These are phyloP conservation scores for Periophthalmodon schlosseri DNA, from an alignment of 2,113 vertebrate species.

Conservation along the genomic window DNA sequence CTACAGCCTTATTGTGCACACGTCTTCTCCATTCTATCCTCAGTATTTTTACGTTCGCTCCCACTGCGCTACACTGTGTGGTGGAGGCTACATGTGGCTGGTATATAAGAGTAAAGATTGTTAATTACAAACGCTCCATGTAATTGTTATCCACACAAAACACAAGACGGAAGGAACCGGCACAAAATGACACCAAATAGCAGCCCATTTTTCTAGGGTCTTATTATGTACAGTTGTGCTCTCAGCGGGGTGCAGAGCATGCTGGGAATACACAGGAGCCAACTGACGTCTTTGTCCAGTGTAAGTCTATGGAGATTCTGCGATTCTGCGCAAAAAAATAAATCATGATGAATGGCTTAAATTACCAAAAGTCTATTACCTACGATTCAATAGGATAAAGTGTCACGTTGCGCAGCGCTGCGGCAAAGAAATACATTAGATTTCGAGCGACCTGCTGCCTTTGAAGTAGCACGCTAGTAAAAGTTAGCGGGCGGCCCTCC, in stretches of 20 bases:
- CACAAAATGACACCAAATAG: slow-evolving; percentile 36
- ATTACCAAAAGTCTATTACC: slow-evolving; percentile 1
- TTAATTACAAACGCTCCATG: slow-evolving; percentile 40
- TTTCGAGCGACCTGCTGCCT: slow-evolving; percentile 6
- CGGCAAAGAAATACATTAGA: slow-evolving; percentile 1
- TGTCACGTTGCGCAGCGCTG: not conserved
- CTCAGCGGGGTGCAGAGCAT: slow-evolving; percentile 3
- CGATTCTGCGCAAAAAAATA: not conserved
- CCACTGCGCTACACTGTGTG: not conserved
- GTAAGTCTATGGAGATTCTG: not conserved
- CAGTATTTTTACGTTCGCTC: not conserved
- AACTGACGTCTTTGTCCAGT: not conserved
- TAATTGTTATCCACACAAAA: slow-evolving; percentile 38
- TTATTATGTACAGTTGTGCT: slow-evolving; percentile 26
- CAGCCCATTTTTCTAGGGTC: slow-evolving; percentile 18
- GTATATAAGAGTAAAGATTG: slow-evolving; percentile 48
- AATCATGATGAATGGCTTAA: not conserved
- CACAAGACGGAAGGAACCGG: slow-evolving; percentile 32
- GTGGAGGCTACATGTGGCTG: not conserved
- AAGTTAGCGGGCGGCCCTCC: not conserved
- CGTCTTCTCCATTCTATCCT: not conserved
- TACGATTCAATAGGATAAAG: slow-evolving; percentile 3
- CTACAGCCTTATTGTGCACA: not conserved
- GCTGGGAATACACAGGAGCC: not conserved
- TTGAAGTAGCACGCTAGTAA: slow-evolving; percentile 10